These are phyloP conservation scores for Oscheius onirici DNA, from an alignment of 2,888 invertebrate genomes.

Conservation along the genomic window DNA sequence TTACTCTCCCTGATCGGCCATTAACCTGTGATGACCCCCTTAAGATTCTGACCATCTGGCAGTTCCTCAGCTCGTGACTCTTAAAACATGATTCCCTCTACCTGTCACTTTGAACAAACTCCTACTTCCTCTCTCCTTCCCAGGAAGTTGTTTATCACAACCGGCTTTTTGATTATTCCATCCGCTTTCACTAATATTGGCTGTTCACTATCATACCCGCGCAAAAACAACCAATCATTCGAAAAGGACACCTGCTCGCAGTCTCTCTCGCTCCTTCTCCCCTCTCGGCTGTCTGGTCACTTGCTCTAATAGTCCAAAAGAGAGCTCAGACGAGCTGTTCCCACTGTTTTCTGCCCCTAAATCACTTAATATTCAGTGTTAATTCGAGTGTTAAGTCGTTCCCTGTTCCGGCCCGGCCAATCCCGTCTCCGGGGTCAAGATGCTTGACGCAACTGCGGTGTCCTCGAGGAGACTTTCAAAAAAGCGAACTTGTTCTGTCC, in stretches of 20 bases:
- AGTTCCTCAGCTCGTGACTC: background rate
- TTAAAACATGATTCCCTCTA: background rate
- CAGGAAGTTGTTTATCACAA: background rate
- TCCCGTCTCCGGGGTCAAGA: no score
- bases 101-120: background rate
- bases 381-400: no score
- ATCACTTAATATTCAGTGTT: no score
- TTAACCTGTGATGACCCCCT: no score
- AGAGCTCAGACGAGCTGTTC: no score
- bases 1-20: no score
- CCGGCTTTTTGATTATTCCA: background rate
- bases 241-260: background rate
- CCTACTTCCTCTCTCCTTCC: background rate
- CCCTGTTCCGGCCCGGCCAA: no score
- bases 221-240: background rate
- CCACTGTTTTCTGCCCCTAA: no score
- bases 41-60: no score
- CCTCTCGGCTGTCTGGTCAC: background rate
- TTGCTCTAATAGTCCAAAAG: background rate
- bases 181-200: background rate
- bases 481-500: background rate
- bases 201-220: background rate
- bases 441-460: background rate
- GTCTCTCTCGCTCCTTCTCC: background rate
- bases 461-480: background rate